Evolutionary conservation across 2,888 invertebrate genomes (phyloP), one percentile per base, ranked within the genome.

Genomic region (Epicampocera succincta): DNA sequence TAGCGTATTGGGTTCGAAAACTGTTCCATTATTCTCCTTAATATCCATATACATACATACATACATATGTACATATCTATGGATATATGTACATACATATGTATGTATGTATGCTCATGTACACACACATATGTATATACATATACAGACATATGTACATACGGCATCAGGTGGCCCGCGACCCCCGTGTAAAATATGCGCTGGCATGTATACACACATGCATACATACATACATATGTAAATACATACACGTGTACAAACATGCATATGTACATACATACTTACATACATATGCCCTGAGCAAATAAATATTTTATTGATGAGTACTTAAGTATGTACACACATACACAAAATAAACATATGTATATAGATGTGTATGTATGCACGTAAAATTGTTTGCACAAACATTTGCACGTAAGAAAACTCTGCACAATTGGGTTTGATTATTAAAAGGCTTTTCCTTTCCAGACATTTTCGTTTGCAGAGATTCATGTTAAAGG

Each of bases 361-460:
- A 3, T 42, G 12, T 3, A 13, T 2, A 13, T 9, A 44, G 0
- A 44, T 4, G 15, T 5, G 15, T 5, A 15, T 3, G 21, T 21
- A 21, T 21, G 4, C 5, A 13, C 21, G 19, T 50, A n/a, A 3
- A 29, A 29, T 9, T 21, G 21, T 50, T 5, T 21, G 9, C 17
- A 19, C 50, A 21, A 29, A 44, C n/a, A 11, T 0, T 19, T 1
- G 11, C 4, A 40, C 40, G 13, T 40, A 48, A 29, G 13, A 63
- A 76, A 76, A 69, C 69, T 46, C 54, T 63, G 11, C 25, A 29
- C 52, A 63, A 56, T 15, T 63, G 29, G 33, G 33, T 33, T 9
- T 63, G 17, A 25, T 46, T 54, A 25, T 56, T 56, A 61, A 73
- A 76, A 68, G 63, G 80, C 72, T 81, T 76, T 80, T 80, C 71